Percentiles rank a stretch among this genome's conserved stretches.
Conservation (phyloP, 2,113 vertebrate species). For the Protomyctophum bolini region DNA sequence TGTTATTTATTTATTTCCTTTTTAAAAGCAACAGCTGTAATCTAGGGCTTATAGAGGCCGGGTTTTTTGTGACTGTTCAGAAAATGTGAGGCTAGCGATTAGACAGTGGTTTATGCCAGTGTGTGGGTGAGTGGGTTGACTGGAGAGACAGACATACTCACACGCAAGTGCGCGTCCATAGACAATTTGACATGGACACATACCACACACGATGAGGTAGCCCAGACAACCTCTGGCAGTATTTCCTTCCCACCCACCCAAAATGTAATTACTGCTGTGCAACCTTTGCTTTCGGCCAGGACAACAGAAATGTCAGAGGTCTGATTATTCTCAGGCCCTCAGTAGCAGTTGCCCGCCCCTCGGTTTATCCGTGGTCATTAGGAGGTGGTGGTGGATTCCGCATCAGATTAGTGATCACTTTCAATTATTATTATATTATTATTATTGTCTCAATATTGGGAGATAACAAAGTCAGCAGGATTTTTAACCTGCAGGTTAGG, state of each 20-base stretch:
- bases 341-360: conserved; percentile 19
- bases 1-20: conserved; percentile 34
- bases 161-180: conserved; percentile 12
- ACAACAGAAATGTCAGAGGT: conserved; percentile 72
- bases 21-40: conserved; percentile 41
- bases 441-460: background rate
- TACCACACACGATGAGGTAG: conserved; percentile 54
- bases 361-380: conserved; percentile 43
- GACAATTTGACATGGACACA: background rate
- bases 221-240: conserved; percentile 64
- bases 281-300: conserved; percentile 65
- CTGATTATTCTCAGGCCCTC: conserved; percentile 61
- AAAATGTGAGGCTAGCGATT: conserved; percentile 59
- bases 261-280: conserved; percentile 74
- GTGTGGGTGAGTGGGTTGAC: conserved; percentile 26
- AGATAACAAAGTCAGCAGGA: background rate
- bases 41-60: conserved; percentile 38
- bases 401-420: conserved; percentile 18
- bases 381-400: conserved; percentile 24
- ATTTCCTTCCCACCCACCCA: conserved; percentile 53
- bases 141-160: conserved; percentile 14
- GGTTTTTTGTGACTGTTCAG: conserved; percentile 43
- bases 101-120: conserved; percentile 52
- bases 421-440: conserved; percentile 19
- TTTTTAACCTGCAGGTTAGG: too few relatives aligned